Evolutionary conservation across 1,140 invertebrate genomes (phyloP), one percentile per base, ranked within the genome.

Genomic region (Steinernema feltiae): DNA sequence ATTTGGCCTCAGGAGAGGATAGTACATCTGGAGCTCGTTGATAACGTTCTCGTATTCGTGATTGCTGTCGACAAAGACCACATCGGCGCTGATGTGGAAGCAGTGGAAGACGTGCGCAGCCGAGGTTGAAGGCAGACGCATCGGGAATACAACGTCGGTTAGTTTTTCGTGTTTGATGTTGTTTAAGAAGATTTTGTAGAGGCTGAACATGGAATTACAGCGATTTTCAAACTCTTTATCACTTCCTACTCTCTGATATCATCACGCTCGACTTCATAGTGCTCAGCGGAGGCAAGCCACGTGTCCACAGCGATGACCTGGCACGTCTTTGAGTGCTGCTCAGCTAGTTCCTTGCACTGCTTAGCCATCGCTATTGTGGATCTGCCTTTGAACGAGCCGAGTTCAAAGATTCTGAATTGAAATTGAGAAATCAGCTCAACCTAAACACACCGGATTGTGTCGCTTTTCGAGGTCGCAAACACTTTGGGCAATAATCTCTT

Each of bases 81-180:
- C 12, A 27, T 63, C 53, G 7, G 53, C 53, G 24, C 24, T 63
- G 53, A 63, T 63, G 53, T 63, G 53, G 53, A n/a, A 63, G 53
- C 53, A 63, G 53, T 63, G 53, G 53, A 63, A 63, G 53, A 63
- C 53, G 53, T 63, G 53, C 3, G 53, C 53, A 3, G 53, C 53
- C 3, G 53, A 7, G 53, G 53, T 17, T 63, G 53, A 27, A 27
- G 53, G 24, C 7, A 63, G 53, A n/a, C 53, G 53, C 7, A 63
- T 15, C 7, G 53, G 53, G 53, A 63, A 63, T 7, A 63, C 53
- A 21, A 63, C 53, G 53, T 63, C 24, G 12, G 53, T 63, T 7
- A 63, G 53, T 3, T 27, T 21, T 27, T 63, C 53, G 53, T 63
- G 53, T 27, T 63, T 63, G 53, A 63, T 63, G 53, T 63, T 12